Conservation (phyloP, 2,888 invertebrate species). For the Melanostoma scalare region DNA sequence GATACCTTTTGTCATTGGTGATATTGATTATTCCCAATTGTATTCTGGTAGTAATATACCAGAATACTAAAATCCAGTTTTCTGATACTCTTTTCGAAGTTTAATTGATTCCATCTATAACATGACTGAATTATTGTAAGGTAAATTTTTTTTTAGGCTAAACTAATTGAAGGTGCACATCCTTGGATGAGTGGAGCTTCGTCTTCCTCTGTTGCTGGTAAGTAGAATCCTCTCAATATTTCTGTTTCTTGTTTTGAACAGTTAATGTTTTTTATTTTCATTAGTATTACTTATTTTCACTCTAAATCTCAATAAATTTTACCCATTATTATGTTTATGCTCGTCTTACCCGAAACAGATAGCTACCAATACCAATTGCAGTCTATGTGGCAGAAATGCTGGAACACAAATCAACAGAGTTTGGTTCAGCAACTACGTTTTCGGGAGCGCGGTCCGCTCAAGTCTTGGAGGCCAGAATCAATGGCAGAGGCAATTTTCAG, state of each 20-base stretch:
- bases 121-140: not conserved
- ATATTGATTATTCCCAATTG: no score
- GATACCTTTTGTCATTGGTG: no score
- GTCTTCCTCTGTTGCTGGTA: conserved; percentile 81
- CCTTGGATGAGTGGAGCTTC: conserved; percentile 80
- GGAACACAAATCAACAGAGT: conserved; percentile 95
- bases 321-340: conserved; percentile 73
- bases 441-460: conserved; percentile 94
- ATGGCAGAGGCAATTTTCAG: conserved; percentile 98
- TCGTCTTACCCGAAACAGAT: conserved; percentile 84
- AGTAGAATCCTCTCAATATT: conserved; percentile 66
- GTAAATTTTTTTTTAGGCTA: conserved; percentile 77
- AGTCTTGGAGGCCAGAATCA: conserved; percentile 96
- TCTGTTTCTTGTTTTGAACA: no score
- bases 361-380: conserved; percentile 97
- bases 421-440: conserved; percentile 94
- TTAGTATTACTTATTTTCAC: no score
- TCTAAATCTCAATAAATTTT: not conserved
- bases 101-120: no score
- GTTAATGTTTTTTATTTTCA: no score
- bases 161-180: conserved; percentile 80
- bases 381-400: conserved; percentile 98
- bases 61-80: no score
- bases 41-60: no score
- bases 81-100: no score